Evolutionary conservation across 2,113 vertebrate genomes (phyloP), one percentile per base, ranked within the genome.

Genomic region (Uria aalge): DNA sequence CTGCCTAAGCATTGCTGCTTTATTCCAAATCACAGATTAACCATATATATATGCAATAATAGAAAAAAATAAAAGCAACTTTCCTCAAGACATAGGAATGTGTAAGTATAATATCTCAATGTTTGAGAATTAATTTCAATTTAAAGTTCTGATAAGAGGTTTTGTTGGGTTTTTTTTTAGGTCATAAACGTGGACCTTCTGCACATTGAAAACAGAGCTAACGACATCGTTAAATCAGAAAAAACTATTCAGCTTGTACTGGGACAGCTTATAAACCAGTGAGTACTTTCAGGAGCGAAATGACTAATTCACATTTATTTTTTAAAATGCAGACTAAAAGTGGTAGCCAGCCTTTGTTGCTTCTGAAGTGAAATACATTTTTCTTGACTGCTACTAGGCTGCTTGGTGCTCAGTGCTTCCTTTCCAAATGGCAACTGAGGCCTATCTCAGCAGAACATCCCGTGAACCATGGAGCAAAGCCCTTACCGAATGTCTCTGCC

Each of bases 201-300:
- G 83, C 99, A 99, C 93, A 99, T 99, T 95, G 99, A 99, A 98
- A 99, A 93, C 94, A 98, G 98, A 98, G 99, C 99, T 52, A 97
- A 97, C 79, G 99, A 99, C 87, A 99, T 99, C 10, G 96, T 99
- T 34, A 99, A 98, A 85, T 98, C 98, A 67, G 99, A 99, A 86
- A 99, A 97, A 97, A 97, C 95, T 73, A 96, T 99, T 79, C 99
- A 99, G 57, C 97, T 99, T 38, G 97, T 99, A 0, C 97, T 99
- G 96, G 99, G 99, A 86, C 99, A 99, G 60, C 98, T 99, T 85
- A 99, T 99, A 91, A 99, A 99, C 96, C 98, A 99, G 99, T 99
- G 97, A 99, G 99, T 99, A 97, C 34, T 62, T 93, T 95, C 68
- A 85, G n/a, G 43, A 83, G 8, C 16, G 62, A 13, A 56, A 53